Conservation (phyloP, 2,888 invertebrate genomes). For the Caenorhabditis sp. region DNA sequence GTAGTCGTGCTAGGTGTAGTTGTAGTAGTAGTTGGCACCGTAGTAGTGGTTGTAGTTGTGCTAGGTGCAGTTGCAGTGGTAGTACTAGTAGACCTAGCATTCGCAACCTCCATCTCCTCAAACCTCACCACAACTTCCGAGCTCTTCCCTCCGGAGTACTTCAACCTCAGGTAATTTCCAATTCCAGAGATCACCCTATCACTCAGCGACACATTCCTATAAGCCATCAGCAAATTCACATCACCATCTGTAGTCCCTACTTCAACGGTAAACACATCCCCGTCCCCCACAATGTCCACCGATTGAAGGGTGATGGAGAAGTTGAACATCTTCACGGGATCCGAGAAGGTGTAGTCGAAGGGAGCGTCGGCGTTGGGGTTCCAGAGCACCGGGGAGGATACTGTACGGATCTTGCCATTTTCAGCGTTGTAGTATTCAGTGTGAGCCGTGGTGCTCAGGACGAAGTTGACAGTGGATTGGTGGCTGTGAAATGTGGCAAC, state of each 20-base stretch:
- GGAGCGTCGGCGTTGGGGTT: constrained; percentile 15
- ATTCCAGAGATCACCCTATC: constrained; percentile 33
- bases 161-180: constrained; percentile 24
- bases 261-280: constrained; percentile 44
- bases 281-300: constrained; percentile 15
- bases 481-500: background rate
- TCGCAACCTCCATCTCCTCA: background rate
- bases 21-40: too few species aligned
- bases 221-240: too few species aligned
- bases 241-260: constrained; percentile 35
- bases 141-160: constrained; percentile 17
- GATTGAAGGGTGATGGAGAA: constrained; percentile 25
- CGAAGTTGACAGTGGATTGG: background rate
- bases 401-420: background rate
- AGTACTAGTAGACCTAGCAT: too few species aligned
- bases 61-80: too few species aligned
- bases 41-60: too few species aligned
- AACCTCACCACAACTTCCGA: constrained; percentile 43
- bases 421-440: background rate
- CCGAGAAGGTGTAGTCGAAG: constrained; percentile 43
- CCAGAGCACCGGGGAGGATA: constrained; percentile 32
- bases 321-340: constrained; percentile 34
- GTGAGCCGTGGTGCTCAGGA: background rate
- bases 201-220: too few species aligned
- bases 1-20: too few species aligned